These are phyloP conservation scores for Aradophagus sp. DNA, from an alignment of 1,140 invertebrate genomes.

Conservation along the genomic window DNA sequence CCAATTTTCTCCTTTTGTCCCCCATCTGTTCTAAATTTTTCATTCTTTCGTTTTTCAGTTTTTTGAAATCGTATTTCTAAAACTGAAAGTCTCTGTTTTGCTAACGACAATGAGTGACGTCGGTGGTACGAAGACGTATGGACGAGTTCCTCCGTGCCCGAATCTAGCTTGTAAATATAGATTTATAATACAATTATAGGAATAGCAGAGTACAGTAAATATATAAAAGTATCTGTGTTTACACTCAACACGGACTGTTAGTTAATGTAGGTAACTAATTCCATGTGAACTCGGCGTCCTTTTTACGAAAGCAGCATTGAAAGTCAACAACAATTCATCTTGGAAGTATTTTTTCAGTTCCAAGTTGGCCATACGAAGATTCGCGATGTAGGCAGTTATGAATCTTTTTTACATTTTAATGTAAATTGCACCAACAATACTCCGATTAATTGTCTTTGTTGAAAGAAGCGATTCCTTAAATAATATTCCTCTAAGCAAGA, in stretches of 20 bases:
- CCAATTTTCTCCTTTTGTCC: too few relatives aligned
- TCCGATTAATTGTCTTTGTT: constrained; percentile 39
- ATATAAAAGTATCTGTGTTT: constrained; percentile 49
- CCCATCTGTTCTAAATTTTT: background rate
- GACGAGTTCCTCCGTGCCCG: constrained; percentile 68
- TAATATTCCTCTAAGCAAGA: constrained; percentile 36
- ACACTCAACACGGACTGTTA: constrained; percentile 31
- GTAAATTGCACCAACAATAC: constrained; percentile 55
- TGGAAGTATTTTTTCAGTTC: constrained; percentile 28
- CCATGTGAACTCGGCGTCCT: constrained; percentile 22
- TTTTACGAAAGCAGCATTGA: constrained; percentile 31
- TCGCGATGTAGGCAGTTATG: constrained; percentile 21
- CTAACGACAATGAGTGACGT: constrained; percentile 47
- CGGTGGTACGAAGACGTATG: constrained; percentile 62
- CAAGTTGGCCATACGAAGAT: constrained; percentile 15
- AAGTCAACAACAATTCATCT: constrained; percentile 41
- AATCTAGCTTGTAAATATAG: constrained; percentile 66
- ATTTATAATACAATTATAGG: constrained; percentile 65
- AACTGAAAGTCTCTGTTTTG: constrained; percentile 12
- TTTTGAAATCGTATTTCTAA: constrained; percentile 12
- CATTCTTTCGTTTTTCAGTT: background rate
- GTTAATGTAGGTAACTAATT: constrained; percentile 26
- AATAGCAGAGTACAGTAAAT: constrained; percentile 52
- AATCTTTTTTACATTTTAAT: constrained; percentile 60
- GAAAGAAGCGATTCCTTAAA: constrained; percentile 23